These are phyloP conservation scores for Seriola dumerili DNA, from an alignment of 2,113 vertebrate genomes.

Conservation along the genomic window DNA sequence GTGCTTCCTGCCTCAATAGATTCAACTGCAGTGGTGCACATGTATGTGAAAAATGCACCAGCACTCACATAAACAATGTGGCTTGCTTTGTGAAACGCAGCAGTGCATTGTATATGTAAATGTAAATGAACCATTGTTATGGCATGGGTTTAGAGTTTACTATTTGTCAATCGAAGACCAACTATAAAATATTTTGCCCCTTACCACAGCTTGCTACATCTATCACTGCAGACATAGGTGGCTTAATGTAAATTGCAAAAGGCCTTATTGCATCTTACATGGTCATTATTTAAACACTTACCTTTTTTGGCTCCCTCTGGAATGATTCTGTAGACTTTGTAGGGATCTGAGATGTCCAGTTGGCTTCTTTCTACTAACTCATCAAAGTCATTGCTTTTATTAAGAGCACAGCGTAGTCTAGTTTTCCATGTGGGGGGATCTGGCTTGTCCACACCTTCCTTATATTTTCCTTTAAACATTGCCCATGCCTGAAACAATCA, in stretches of 20 bases:
- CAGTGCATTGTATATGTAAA: background rate
- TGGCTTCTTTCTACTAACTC: constrained; percentile 96
- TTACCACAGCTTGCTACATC: background rate
- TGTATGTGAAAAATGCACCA: constrained; percentile 47
- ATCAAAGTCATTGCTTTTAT: constrained; percentile 99
- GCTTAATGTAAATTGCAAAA: background rate
- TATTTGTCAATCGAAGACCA: constrained; percentile 1
- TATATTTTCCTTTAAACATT: constrained; percentile 97
- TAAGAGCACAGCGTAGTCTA: constrained; percentile 95
- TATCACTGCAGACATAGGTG: background rate
- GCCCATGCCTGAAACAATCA: constrained; percentile 92
- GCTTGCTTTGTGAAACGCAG: constrained; percentile 20
- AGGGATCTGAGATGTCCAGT: constrained; percentile 98
- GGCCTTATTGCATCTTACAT: background rate
- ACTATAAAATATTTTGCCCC: background rate
- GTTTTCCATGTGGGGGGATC: constrained; percentile 99
- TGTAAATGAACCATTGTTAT: background rate
- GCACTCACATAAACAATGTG: constrained; percentile 46
- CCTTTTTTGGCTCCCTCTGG: constrained; percentile 96
- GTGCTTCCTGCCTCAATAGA: constrained; percentile 84
- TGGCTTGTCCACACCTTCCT: constrained; percentile 96
- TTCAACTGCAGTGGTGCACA: constrained; percentile 58
- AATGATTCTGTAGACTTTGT: constrained; percentile 98
- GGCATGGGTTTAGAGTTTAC: background rate
- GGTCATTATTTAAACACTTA: constrained; percentile 61